Evolutionary conservation across 2,113 vertebrate genomes (phyloP), one percentile per base, ranked within the genome.

Genomic region (Bubo bubo): DNA sequence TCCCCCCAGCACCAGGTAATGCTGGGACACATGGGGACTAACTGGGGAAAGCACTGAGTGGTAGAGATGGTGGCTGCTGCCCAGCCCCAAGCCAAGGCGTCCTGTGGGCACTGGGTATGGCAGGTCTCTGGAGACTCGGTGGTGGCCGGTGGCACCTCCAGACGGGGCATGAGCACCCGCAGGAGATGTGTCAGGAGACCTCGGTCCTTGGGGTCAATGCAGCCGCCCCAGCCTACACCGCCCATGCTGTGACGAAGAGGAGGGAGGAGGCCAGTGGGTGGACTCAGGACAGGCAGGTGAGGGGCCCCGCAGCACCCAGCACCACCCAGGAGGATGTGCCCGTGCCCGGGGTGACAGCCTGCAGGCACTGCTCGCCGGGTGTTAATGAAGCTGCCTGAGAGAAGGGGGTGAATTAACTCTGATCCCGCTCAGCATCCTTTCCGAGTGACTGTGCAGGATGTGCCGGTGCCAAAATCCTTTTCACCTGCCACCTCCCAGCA

Each of bases 101-200:
- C 64, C 63, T 2, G 0, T 1, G 2, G 80, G 10, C 5, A 4
- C 1, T 6, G 70, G 59, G 58, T 37, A 55, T 1, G 1, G 39
- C 10, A 2, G 24, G 23, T 26, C 53, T 34, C 6, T 16, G 64
- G 67, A 52, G 23, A 3, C 52, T 28, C 2, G 1, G 19, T 2
- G 71, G 56, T 11, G 8, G 28, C 66, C 1, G 5, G 26, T 72
- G 91, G 19, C 91, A 45, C 4, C 52, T 58, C 18, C 62, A 58
- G 52, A 34, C 70, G 19, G 30, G 52, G 17, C 75, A 20, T 0
- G 6, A 35, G 50, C 20, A 11, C 21, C 24, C 14, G 0, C 1
- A 8, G 39, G 71, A 60, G 32, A 16, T 0, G 4, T 14, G 10
- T 1, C 1, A 2, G 49, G 82, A 77, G 18, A 49, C 12, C n/a